A percentile compares a stretch with the other conserved stretches of the same genome.
Evolutionary conservation across 1,140 invertebrate species (phyloP).

Genomic region (Reticulitermes speratus): DNA sequence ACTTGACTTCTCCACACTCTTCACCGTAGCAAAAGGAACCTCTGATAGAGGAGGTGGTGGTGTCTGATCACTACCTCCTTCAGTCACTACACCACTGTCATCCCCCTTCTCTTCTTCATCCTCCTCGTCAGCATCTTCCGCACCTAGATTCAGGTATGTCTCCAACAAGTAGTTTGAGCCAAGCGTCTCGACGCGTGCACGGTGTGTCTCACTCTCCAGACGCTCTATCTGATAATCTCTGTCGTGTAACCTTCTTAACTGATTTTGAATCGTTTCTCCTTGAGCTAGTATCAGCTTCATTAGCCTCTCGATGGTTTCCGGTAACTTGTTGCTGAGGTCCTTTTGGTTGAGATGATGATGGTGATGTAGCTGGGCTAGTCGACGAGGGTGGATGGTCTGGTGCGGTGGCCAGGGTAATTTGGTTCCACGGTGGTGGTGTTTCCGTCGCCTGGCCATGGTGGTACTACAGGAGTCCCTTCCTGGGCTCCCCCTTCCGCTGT

Average conservation of each 20-base stretch:
- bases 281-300: conserved; percentile 77
- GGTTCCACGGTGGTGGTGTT: not conserved
- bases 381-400: conserved; percentile 38
- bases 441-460: not conserved
- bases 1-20: conserved; percentile 36
- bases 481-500: conserved; percentile 38
- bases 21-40: not conserved
- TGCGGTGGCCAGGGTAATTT: conserved; percentile 25
- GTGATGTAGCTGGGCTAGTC: conserved; percentile 36
- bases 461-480: not conserved
- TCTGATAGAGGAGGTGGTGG: not conserved
- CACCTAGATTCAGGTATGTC: conserved; percentile 65
- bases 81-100: conserved; percentile 56
- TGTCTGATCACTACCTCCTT: conserved; percentile 36
- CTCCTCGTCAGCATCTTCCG: conserved; percentile 48
- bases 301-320: conserved; percentile 63
- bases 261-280: conserved; percentile 75
- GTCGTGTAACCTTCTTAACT: conserved; percentile 64
- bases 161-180: conserved; percentile 80
- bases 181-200: conserved; percentile 65
- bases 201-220: conserved; percentile 73
- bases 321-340: conserved; percentile 38
- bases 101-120: conserved; percentile 51
- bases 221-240: conserved; percentile 75
- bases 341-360: conserved; percentile 25